Base-by-base conservation (phyloP, 2,888 invertebrate species). In the Ichneumon xanthorius region DNA sequence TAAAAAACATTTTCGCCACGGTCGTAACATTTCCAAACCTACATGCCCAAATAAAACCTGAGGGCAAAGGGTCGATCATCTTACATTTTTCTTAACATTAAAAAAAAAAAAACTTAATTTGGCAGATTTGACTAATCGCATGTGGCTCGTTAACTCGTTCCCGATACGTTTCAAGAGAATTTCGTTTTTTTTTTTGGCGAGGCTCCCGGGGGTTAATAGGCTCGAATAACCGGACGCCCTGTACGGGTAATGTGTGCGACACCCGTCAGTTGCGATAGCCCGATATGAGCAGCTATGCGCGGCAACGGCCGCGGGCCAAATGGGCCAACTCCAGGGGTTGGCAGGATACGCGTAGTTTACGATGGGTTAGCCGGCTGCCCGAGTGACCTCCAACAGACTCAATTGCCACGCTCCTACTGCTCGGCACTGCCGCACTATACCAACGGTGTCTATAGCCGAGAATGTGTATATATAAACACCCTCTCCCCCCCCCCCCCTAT, bases 301-400 rank as follows among this genome's bases (percentile, higher is more conserved):
- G 61, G 53, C 48, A 61, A 37, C 58, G 70, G 33, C 71, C 30
- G 70, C 63, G 40, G 71, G 65, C 40, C 61, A 61, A 68, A 82
- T 16, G 63, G 33, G 6, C 79, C 70, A 45, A 45, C 55, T 45
- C 53, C 45, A 53, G 63, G 68, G 70, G 73, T 37, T 77, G 55
- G 81, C 68, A 53, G 72, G 73, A 78, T 85, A 78, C 73, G 81
- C 33, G 63, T 73, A 78, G 84, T 82, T 86, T 85, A 86, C 83
- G 86, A 82, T 72, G 73, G 65, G 61, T 75, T 65, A 55, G 50
- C 75, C 77, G 53, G 77, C 67, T 87, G 84, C 65, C 82, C 82
- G 81, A 87, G 77, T 87, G 88, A 88, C 88, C 87, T 86, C 81
- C 79, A 79, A 70, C 84, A 76, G 72, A 85, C 79, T 68, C 80